These are phyloP conservation scores for Halichoeres trimaculatus DNA, from an alignment of 2,113 vertebrate species.

Conservation along the genomic window DNA sequence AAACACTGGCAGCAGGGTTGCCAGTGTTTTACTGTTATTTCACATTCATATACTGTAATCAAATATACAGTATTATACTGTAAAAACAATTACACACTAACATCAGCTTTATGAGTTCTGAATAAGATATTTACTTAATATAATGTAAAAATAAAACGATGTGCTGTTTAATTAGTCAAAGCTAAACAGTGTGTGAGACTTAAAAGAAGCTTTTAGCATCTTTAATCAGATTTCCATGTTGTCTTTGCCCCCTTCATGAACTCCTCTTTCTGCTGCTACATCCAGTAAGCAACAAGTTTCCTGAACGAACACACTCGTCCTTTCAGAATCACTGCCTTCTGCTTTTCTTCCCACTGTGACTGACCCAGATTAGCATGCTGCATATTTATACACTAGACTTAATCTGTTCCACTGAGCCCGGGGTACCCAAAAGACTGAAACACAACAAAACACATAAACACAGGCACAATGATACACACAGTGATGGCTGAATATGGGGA, in stretches of 20 bases:
- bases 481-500: neutral
- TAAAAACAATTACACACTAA: too few relatives aligned
- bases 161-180: neutral
- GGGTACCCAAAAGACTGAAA: conserved; percentile 30
- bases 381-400: conserved; percentile 27
- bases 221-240: neutral
- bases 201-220: neutral
- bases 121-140: neutral
- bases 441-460: conserved; percentile 23
- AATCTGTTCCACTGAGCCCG: conserved; percentile 45
- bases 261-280: neutral
- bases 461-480: conserved; percentile 27
- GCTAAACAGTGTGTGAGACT: neutral
- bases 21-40: too few relatives aligned
- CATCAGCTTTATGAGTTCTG: too few relatives aligned
- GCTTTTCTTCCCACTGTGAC: conserved; percentile 32
- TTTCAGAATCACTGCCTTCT: conserved; percentile 37
- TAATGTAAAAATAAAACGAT: neutral
- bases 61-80: too few relatives aligned
- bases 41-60: too few relatives aligned
- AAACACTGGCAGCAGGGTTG: too few relatives aligned
- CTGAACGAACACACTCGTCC: neutral
- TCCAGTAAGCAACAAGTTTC: neutral
- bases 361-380: conserved; percentile 49
- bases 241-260: neutral